These are phyloP conservation scores for Holacanthella duospinosa DNA, from an alignment of 2,888 invertebrate species.

Conservation along the genomic window DNA sequence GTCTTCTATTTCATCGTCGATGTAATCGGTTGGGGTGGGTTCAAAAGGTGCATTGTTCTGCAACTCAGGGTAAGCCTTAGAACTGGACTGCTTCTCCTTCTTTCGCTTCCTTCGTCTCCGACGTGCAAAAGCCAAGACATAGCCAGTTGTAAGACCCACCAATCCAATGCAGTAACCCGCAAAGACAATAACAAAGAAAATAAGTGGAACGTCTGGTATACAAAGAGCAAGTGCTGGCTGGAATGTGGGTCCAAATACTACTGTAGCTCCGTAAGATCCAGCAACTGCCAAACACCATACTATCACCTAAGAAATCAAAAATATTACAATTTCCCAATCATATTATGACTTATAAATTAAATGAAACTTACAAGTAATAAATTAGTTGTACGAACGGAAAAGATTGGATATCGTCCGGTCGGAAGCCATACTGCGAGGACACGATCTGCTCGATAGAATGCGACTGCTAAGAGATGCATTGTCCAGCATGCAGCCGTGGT, in stretches of 20 bases:
- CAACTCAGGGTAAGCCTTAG: conserved; percentile 17
- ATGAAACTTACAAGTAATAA: conserved; percentile 20
- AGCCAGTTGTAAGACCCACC: conserved; percentile 35
- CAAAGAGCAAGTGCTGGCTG: conserved; percentile 38
- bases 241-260: conserved; percentile 34
- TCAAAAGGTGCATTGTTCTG: conserved; percentile 18
- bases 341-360: not conserved
- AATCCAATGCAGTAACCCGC: conserved; percentile 37
- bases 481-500: conserved; percentile 39
- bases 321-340: not conserved
- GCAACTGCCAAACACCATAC: conserved; percentile 27
- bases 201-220: conserved; percentile 38
- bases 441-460: conserved; percentile 34
- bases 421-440: conserved; percentile 38
- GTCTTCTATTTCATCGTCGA: conserved; percentile 15
- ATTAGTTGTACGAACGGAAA: conserved; percentile 20
- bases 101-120: conserved; percentile 18
- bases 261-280: conserved; percentile 26
- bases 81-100: conserved; percentile 9
- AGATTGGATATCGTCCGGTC: conserved; percentile 30
- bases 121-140: conserved; percentile 32
- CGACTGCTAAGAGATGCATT: conserved; percentile 38
- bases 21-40: conserved; percentile 18
- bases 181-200: conserved; percentile 38
- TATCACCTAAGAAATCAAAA: conserved; percentile 18